Base-by-base conservation (phyloP, 2,888 invertebrate genomes). In the Lordiphosa fenestrarum region DNA sequence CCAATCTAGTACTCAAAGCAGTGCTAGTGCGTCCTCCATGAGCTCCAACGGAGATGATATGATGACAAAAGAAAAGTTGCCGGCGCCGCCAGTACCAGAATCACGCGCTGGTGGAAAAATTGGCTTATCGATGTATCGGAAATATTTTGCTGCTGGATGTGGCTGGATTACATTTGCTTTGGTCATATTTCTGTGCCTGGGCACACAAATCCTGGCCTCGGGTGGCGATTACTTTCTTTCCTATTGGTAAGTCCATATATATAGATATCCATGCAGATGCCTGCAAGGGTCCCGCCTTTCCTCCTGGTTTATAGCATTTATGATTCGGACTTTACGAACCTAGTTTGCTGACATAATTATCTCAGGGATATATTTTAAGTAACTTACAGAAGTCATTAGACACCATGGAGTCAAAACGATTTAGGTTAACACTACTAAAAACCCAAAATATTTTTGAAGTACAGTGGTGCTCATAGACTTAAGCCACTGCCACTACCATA, bases 141-240 rank as follows among this genome's bases (percentile, higher is more conserved):
- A 92, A 2, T 95, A 95, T 88, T 91, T 95, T 59, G 85, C 88
- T 1, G 94, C 95, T 38, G 93, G 94, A 42, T 95, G 95, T 0
- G 92, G 93, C 68, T 91, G 91, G 60, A 89, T 82, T 91, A 7
- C 64, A 9, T 57, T 64, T n/a, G 64, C 90, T 6, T 71, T 92
- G 0, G 91, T 95, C 86, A 57, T 93, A 0, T 44, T 92, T 4
- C 91, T 94, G 13, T 94, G 93, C 65, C 66, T 93, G 19, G 69
- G 92, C 0, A 91, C 95, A 1, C 95, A 64, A 15, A n/a, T 64
- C 6, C 6, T 64, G 10, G 64, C 64, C 9, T 64, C 63, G 4
- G 63, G 63, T 0, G 64, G 56, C 0, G 63, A 64, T 13, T 64
- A 57, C 25, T 64, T 64, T 3, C 38, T 64, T 0, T 64, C 63